Evolutionary conservation across 1,140 invertebrate genomes (phyloP).

Genomic region (Aleiodes sp.): DNA sequence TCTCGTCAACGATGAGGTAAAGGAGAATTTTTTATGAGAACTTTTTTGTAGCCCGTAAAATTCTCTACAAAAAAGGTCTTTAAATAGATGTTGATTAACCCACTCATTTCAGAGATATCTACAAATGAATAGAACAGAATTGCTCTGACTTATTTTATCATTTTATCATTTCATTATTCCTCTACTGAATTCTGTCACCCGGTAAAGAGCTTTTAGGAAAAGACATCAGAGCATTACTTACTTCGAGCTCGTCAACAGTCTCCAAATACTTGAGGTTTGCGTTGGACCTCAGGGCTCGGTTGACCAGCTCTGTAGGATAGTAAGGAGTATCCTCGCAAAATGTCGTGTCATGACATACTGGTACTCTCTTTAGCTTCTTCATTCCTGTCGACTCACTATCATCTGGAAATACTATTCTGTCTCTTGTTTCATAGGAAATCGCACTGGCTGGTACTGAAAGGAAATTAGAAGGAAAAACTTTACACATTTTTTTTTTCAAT

Average conservation of each 20-base stretch:
- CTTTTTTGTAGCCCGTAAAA: too few species aligned
- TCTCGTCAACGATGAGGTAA: too few species aligned
- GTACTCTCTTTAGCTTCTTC: neutral
- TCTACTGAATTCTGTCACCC: too few species aligned
- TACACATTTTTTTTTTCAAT: slow-evolving; percentile 32
- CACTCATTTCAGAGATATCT: too few species aligned
- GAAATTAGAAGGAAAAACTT: slow-evolving; percentile 33
- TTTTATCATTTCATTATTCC: too few species aligned
- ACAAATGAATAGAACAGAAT: too few species aligned
- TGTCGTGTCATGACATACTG: slow-evolving; percentile 28
- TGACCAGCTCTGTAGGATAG: slow-evolving; percentile 45
- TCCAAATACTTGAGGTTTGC: slow-evolving; percentile 36
- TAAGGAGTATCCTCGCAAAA: slow-evolving; percentile 43
- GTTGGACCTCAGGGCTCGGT: slow-evolving; percentile 29
- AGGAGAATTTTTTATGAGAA: too few species aligned
- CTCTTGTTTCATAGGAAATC: neutral
- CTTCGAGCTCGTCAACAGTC: slow-evolving; percentile 41
- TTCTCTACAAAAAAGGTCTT: neutral
- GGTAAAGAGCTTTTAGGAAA: neutral
- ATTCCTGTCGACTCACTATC: neutral
- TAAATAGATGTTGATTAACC: too few species aligned
- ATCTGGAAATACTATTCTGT: slow-evolving; percentile 7
- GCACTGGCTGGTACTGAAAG: neutral
- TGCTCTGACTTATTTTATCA: too few species aligned
- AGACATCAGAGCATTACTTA: neutral